phyloP scores from a whole-genome alignment of 2,113 vertebrate genomes.

The Hippocampus mohnikei region DNA sequence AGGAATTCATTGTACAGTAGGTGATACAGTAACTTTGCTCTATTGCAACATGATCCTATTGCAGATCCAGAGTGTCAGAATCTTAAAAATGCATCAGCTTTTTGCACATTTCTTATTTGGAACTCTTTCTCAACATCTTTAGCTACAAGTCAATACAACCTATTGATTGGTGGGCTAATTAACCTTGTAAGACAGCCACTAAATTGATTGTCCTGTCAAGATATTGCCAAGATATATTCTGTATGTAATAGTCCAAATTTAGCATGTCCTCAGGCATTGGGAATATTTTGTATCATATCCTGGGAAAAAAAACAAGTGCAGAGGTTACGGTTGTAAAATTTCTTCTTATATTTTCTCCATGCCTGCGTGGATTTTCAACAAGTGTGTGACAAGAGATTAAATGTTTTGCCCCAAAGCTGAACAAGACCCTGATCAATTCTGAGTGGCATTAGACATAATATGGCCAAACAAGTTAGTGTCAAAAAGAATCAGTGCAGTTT shows the following conservation, averaged over 20 bases:
- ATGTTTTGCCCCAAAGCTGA: neutral
- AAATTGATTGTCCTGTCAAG: conserved; percentile 38
- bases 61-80: conserved; percentile 17
- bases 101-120: conserved; percentile 6
- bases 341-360: neutral
- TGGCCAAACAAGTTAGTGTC: neutral
- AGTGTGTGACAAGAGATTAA: neutral
- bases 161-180: conserved; percentile 37
- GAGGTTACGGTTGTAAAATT: neutral
- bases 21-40: too few species aligned
- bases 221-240: neutral
- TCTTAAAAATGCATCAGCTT: conserved; percentile 40
- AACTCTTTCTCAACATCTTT: conserved; percentile 28
- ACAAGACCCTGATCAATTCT: neutral
- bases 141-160: conserved; percentile 33
- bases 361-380: neutral
- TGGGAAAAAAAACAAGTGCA: neutral
- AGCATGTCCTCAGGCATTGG: neutral
- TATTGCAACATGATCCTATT: conserved; percentile 4
- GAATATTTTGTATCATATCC: neutral
- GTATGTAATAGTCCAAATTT: conserved; percentile 4
- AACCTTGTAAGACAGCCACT: conserved; percentile 45
- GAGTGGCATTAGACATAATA: neutral
- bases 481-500: neutral
- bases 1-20: neutral